phyloP scores from a whole-genome alignment of 2,888 invertebrate species.

The Eupithecia tripunctaria region DNA sequence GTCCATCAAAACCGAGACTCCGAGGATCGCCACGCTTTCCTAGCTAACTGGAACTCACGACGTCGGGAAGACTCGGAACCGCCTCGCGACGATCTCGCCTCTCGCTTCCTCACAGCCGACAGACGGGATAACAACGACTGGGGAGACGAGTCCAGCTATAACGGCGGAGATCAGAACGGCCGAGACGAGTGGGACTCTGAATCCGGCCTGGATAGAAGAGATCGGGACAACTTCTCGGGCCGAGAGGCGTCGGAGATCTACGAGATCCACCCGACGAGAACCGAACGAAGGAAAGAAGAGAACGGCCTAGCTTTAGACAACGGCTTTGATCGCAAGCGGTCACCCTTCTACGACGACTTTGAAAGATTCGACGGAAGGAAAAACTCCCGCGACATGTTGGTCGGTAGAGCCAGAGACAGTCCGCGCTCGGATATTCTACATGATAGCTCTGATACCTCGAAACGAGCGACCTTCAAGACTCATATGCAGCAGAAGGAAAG shows the following conservation, averaged over 20 bases:
- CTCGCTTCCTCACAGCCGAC: constrained; percentile 75
- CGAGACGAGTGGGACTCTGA: constrained; percentile 82
- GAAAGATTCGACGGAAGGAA: constrained; percentile 79
- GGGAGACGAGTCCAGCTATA: constrained; percentile 77
- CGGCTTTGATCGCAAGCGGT: constrained; percentile 69
- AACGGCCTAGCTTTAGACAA: constrained; percentile 63
- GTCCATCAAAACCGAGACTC: constrained; percentile 87
- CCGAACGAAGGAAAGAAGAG: constrained; percentile 70
- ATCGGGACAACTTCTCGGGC: constrained; percentile 72
- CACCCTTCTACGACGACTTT: constrained; percentile 75
- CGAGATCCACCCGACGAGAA: constrained; percentile 72
- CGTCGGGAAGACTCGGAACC: constrained; percentile 74
- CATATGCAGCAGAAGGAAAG: constrained; percentile 89
- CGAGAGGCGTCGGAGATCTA: constrained; percentile 79
- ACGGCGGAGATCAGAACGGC: constrained; percentile 65
- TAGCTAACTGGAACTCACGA: constrained; percentile 81
- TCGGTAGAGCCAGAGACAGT: constrained; percentile 75
- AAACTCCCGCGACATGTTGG: constrained; percentile 80
- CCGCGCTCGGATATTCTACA: constrained; percentile 74
- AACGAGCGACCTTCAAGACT: constrained; percentile 88
- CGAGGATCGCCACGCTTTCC: constrained; percentile 81
- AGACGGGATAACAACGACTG: constrained; percentile 74
- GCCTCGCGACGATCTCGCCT: constrained; percentile 72
- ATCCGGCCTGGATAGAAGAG: constrained; percentile 71
- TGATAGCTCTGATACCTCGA: constrained; percentile 66